Evolutionary conservation across 2,888 invertebrate species (phyloP).

Genomic region (Dynastes hyllus): DNA sequence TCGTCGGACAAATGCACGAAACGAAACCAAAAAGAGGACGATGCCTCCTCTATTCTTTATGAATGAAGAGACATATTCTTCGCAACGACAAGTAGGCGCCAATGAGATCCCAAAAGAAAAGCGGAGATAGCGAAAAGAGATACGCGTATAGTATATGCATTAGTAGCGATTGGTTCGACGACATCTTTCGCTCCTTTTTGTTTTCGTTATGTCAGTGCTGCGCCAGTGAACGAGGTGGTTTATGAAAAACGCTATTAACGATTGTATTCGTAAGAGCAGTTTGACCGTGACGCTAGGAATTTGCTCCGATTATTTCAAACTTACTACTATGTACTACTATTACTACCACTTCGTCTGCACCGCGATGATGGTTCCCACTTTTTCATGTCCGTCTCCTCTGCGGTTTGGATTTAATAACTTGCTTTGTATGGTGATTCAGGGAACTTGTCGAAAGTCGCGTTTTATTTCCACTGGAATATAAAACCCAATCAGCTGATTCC

Average conservation of each 20-base stretch:
- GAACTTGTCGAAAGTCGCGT: no score
- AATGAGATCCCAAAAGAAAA: conserved; percentile 55
- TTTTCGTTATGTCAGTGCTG: conserved; percentile 46
- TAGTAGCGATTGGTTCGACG: background rate
- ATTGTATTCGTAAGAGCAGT: conserved; percentile 57
- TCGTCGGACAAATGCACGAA: conserved; percentile 36
- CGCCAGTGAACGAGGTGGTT: conserved; percentile 57
- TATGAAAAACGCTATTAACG: conserved; percentile 60
- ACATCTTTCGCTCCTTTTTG: background rate
- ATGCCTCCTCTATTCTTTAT: conserved; percentile 49
- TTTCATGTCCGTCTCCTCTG: conserved; percentile 8
- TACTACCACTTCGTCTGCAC: background rate
- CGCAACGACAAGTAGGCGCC: conserved; percentile 58
- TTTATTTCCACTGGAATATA: no score
- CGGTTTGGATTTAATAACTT: conserved; percentile 15
- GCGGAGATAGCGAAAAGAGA: conserved; percentile 52
- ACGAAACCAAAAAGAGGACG: conserved; percentile 50
- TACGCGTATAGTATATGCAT: conserved; percentile 7
- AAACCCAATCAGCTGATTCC: no score
- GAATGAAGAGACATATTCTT: conserved; percentile 55
- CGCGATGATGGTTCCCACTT: background rate
- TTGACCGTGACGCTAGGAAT: conserved; percentile 60
- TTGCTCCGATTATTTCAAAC: conserved; percentile 35
- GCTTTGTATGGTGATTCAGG: background rate
- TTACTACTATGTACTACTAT: conserved; percentile 3